Evolutionary conservation across 2,888 invertebrate species (phyloP), one percentile per base, ranked within the genome.

Genomic region (Drosophila acutilabella): DNA sequence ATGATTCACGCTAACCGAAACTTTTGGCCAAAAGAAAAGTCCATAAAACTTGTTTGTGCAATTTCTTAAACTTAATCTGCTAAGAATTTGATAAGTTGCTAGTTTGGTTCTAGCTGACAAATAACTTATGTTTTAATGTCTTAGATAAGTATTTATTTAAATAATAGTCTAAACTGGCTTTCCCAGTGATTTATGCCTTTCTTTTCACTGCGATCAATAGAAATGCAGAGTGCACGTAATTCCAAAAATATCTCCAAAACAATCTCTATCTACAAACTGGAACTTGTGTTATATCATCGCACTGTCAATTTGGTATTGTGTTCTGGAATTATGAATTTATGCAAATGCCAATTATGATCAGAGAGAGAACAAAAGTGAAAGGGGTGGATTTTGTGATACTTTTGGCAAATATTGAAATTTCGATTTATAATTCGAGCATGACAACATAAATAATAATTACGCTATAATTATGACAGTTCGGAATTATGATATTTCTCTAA

Each of bases 371-470:
- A 36, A 36, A 36, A 36, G 26, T 50, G 42, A 42, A 73, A 74
- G 62, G 78, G 83, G 86, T 82, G 73, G 66, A 47, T 50, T 44
- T 18, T 79, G 76, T 79, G 76, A 87, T 74, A 81, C 69, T 62
- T 77, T 88, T 77, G 66, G 83, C 71, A 88, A 86, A 80, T 51
- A 65, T 44, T 38, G 47, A 57, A 16, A 47, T 33, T 14, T 50
- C 26, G 48, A 61, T 71, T 72, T 67, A 61, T 76, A 80, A 89
- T 83, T 83, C 60, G 38, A 59, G 70, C 89, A 76, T 90, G 86
- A 89, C 80, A 70, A 64, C 90, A 89, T 89, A 78, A 89, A 90
- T 89, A 89, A 90, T 89, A 89, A 90, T 89, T 90, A 89, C 88
- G 85, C 59, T 71, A 72, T 54, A 83, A 88, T 85, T 89, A 89